Evolutionary conservation across 2,888 invertebrate genomes (phyloP), one percentile per base, ranked within the genome.

Genomic region (Melikaiella ostensackeni): DNA sequence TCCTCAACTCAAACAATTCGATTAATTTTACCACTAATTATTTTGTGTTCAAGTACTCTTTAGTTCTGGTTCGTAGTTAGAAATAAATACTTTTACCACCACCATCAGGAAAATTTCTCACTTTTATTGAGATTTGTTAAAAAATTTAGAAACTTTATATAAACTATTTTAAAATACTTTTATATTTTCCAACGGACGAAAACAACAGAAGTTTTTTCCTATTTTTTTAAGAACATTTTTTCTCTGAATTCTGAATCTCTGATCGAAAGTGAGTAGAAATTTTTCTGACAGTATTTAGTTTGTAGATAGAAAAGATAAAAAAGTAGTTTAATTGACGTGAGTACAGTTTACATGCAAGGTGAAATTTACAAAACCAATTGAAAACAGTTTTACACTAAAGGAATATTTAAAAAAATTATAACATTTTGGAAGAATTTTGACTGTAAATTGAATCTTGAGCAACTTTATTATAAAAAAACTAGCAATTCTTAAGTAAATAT

Each of bases 11-110:
- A 30, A 42, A 13, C 4, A 16, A 13, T 42, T 7, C 7, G 7
- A 2, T 33, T 7, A 33, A 42, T 42, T 42, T 2, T 16, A 16
- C 5, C 16, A 42, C 4, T 35, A 21, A 21, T 50, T 63, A 35
- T n/a, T 21, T n/a, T 4, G 33, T n/a, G 1, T 63, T 63, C 63
- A 70, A 50, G 33, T 9, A 30, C 9, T 70, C 30, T 33, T 30
- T 9, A 46, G 50, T 70, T 70, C 50, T 50, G 30, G 50, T 70
- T 70, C n/a, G 70, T 70, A 70, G 70, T 33, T 50, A 70, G 70
- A 70, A 50, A 30, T 19, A 50, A 70, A 46, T 50, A 70, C 9
- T n/a, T 70, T 70, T 50, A 70, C 46, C 50, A 66, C 13, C 24
- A 70, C 27, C 11, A 30, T 46, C 46, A n/a, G 27, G 24, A 70